Conservation (phyloP, 92 coral and sea anemone species). For the Palythoa heliodiscus region DNA sequence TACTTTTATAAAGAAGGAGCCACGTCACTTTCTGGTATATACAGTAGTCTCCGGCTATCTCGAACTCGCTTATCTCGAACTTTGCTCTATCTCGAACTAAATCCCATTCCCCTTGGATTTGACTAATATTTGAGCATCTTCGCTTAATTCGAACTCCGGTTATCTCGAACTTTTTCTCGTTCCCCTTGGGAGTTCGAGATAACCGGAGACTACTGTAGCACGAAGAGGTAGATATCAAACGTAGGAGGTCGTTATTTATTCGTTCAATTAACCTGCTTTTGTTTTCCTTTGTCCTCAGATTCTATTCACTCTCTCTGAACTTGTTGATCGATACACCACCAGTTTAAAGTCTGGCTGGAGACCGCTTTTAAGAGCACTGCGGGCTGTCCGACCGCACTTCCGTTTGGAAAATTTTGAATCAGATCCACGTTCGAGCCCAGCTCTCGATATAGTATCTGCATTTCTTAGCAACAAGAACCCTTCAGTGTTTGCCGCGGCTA, state of each 20-base stretch:
- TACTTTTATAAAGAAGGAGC: too few relatives aligned
- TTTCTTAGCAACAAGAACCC: slow-evolving; percentile 91
- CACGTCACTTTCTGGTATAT: too few relatives aligned
- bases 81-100: too few relatives aligned
- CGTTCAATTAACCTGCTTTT: not conserved
- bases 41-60: too few relatives aligned
- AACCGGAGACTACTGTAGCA: too few relatives aligned
- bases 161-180: too few relatives aligned
- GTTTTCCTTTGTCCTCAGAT: slow-evolving; percentile 54
- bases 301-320: slow-evolving; percentile 69
- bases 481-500: slow-evolving; percentile 92
- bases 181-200: too few relatives aligned
- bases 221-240: too few relatives aligned
- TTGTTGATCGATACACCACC: slow-evolving; percentile 75
- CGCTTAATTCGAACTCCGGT: too few relatives aligned
- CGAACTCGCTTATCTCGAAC: too few relatives aligned
- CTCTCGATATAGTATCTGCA: slow-evolving; percentile 80
- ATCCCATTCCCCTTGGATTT: too few relatives aligned
- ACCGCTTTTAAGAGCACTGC: slow-evolving; percentile 76
- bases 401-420: slow-evolving; percentile 60
- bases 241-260: not conserved
- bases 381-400: slow-evolving; percentile 63
- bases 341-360: slow-evolving; percentile 99
- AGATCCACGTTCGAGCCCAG: slow-evolving; percentile 72
- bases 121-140: too few relatives aligned